Evolutionary conservation across 2,888 invertebrate genomes (phyloP), one percentile per base, ranked within the genome.

Genomic region (Polymixis lichenea): DNA sequence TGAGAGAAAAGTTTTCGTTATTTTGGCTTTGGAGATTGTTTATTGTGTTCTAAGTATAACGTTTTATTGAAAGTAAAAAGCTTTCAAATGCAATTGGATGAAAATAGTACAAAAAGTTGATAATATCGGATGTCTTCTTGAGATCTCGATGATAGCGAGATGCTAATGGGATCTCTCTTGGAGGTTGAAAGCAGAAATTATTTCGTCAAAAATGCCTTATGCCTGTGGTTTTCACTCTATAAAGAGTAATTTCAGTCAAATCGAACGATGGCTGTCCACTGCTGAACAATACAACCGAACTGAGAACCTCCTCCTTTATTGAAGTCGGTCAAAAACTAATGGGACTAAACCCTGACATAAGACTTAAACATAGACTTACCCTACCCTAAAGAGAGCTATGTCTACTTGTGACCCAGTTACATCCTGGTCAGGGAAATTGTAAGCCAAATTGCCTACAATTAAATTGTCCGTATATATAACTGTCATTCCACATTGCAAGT

Each of bases 1-100:
- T 77, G 82, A 68, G 86, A 88, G 89, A 90, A 91, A 91, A 89
- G 89, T 87, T 79, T 55, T 55, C 2, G 60, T 77, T 38, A 76
- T 73, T 81, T 80, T 70, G n/a, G 51, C 17, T 71, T 78, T 46
- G 11, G 66, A 66, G 60, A 75, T 64, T 88, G 88, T 87, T 88
- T 89, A 89, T 76, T 86, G 75, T 75, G 46, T 69, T 77, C 25
- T 71, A 55, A 76, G 25, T 76, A 53, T 51, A 68, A 75, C 72
- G 69, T 74, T 64, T 78, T 79, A 65, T 65, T 67, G 19, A n/a
- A 69, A 77, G 73, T 80, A 70, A 85, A 82, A 86, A 81, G 82
- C 70, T 86, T 87, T 82, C 61, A 17, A 75, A 73, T 67, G 75
- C 67, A 73, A 75, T 80, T 76, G 58, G 46, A 51, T 60, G 51